These are phyloP conservation scores for Caenorhabditis becei DNA, from an alignment of 2,888 invertebrate species.

Conservation along the genomic window DNA sequence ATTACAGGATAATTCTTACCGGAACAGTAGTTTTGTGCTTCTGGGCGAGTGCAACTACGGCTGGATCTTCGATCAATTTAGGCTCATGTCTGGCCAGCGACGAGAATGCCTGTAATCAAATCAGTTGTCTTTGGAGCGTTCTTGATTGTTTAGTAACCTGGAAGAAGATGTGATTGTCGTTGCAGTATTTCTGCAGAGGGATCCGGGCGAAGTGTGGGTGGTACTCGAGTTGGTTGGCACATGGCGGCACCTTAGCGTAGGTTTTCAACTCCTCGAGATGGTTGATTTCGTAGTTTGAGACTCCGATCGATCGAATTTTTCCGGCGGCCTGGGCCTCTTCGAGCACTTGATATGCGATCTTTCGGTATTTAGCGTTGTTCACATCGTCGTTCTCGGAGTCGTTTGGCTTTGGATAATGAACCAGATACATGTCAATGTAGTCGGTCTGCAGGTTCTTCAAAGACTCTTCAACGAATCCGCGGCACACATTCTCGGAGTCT, in stretches of 20 bases:
- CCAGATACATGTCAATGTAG: slow-evolving; percentile 83
- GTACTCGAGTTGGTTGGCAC: slow-evolving; percentile 82
- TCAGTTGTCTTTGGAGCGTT: not conserved
- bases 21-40: slow-evolving; percentile 82
- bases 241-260: slow-evolving; percentile 57
- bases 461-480: slow-evolving; percentile 72
- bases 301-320: slow-evolving; percentile 87
- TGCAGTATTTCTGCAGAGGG: slow-evolving; percentile 82
- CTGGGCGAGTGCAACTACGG: slow-evolving; percentile 85
- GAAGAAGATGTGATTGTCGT: slow-evolving; percentile 82
- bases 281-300: slow-evolving; percentile 88
- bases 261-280: slow-evolving; percentile 86
- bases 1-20: slow-evolving; percentile 35
- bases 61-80: slow-evolving; percentile 85
- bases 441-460: slow-evolving; percentile 69
- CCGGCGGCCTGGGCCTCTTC: slow-evolving; percentile 85
- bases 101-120: slow-evolving; percentile 82
- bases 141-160: too few species aligned
- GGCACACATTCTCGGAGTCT: slow-evolving; percentile 55
- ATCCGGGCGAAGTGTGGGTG: slow-evolving; percentile 83
- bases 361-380: slow-evolving; percentile 85
- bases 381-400: slow-evolving; percentile 83
- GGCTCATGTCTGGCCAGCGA: slow-evolving; percentile 82
- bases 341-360: slow-evolving; percentile 87
- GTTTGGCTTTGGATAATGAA: slow-evolving; percentile 89